Base-by-base conservation (phyloP, 2,113 vertebrate species). In the Probosciger aterrimus region DNA sequence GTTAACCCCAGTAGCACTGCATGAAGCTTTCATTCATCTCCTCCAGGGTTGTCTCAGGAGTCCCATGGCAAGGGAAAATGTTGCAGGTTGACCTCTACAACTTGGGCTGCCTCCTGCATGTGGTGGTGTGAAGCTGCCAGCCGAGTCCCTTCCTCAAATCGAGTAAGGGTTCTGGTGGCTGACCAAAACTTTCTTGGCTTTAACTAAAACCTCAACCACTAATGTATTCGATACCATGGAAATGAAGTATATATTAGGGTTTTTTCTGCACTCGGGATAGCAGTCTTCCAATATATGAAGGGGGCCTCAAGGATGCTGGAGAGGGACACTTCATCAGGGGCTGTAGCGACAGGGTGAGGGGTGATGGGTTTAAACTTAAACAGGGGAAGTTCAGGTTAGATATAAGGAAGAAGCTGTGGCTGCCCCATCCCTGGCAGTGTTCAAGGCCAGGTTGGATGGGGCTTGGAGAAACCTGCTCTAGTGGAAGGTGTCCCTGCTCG, bases 161-260 rank as follows among this genome's bases (percentile, higher is more conserved):
- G 50, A 18, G 1, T 2, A 8, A 19, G 35, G 79, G 24, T 59
- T 70, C 15, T 2, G 14, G 28, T 13, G 15, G 5, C 12, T 37
- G 30, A 11, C 53, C 46, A 62, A 62, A 50, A 65, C 37, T 59
- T 46, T 31, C 37, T 49, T 70, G 78, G n/a, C 68, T 90, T 88
- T 86, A 30, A 47, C 30, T 52, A 4, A 50, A 41, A 80, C 2
- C 23, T 75, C 1, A 0, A 28, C 16, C 68, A 6, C 49, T n/a
- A 4, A 67, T 37, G 44, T 39, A 5, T 46, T 23, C 19, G 11
- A 4, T 68, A 31, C 10, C 10, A 0, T 12, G 27, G 44, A 73
- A 33, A 44, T 17, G 1, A 35, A n/a, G 31, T 25, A 14, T 39
- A 4, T 31, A 0, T n/a, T 46, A 17, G 7, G 13, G 10, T 10